Evolutionary conservation across 1,140 invertebrate genomes (phyloP), one percentile per base, ranked within the genome.

Genomic region (Megathymus violae): DNA sequence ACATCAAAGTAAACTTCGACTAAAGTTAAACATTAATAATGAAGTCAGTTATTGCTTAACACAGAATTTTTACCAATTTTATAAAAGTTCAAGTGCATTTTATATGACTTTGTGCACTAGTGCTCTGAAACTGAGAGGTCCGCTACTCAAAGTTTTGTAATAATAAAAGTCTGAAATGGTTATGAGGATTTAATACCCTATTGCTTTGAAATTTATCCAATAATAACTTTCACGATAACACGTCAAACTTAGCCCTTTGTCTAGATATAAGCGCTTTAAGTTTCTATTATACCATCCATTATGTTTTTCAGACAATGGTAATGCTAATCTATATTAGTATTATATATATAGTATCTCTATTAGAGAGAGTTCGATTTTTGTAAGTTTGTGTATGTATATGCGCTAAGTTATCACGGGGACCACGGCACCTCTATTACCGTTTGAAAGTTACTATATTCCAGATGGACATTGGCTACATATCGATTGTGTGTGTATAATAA

Each of bases 191-290:
- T 66, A 66, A 62, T 62, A 62, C 54, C 64, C 51, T 66, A 62
- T 54, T 66, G 64, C 58, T 54, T 62, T 44, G 58, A 62, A 62
- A 66, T 62, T 66, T 62, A 66, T 60, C 60, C 60, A 54, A 54
- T 62, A 62, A 62, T 61, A 66, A 66, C 58, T 66, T 66, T 56
- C 19, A 54, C 41, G 47, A 46, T 48, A 62, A 56, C 51, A 59
- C 63, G 46, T 65, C 63, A 50, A 66, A 66, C 48, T 66, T 66
- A 44, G 48, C 36, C 47, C 51, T 63, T 63, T 50, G 43, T 54
- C 38, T 54, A 52, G 50, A 22, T 46, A 13, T 47, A 16, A 48
- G 25, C 9, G 46, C 25, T 48, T 31, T 10, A 46, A 11, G 17
- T 46, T 46, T 15, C 11, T 31, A 31, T 31, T 48, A 5, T 6